A percentile compares a stretch with the other conserved stretches of the same genome.
phyloP scores from a whole-genome alignment of 1,140 invertebrate genomes.

The Drosophila cardini region DNA sequence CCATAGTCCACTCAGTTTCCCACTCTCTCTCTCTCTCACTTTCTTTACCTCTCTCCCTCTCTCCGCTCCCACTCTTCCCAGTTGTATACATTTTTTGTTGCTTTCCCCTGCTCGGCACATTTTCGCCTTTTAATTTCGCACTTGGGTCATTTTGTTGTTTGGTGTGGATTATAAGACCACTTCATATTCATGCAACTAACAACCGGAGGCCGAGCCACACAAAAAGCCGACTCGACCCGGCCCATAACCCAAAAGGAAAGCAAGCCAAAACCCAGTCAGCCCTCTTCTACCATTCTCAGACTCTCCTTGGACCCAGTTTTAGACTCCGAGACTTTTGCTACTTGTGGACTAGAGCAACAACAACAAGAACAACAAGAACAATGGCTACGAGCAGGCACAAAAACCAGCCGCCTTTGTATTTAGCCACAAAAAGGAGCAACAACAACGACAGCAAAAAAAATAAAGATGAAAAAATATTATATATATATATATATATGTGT shows the following conservation, averaged over 20 bases:
- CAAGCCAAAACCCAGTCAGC: constrained; percentile 19
- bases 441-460: constrained; percentile 32
- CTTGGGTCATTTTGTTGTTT: constrained; percentile 83
- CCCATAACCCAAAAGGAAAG: constrained; percentile 24
- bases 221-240: constrained; percentile 1
- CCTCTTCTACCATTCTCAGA: too few relatives aligned
- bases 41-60: not conserved
- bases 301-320: constrained; percentile 15
- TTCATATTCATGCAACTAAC: constrained; percentile 83
- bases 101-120: constrained; percentile 56
- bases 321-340: constrained; percentile 45
- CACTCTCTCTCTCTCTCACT: not conserved
- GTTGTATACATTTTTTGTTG: too few relatives aligned
- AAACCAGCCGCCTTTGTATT: constrained; percentile 82
- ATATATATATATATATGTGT: too few relatives aligned
- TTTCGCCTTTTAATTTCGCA: constrained; percentile 83
- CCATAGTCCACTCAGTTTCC: constrained; percentile 17
- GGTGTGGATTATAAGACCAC: constrained; percentile 82
- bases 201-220: constrained; percentile 46
- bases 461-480: constrained; percentile 12
- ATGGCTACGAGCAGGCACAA: constrained; percentile 45
- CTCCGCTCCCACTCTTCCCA: not conserved
- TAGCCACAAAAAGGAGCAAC: constrained; percentile 66
- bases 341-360: constrained; percentile 44
- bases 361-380: constrained; percentile 33